These are phyloP conservation scores for Eupithecia exiguata DNA, from an alignment of 2,888 invertebrate species.

Conservation along the genomic window DNA sequence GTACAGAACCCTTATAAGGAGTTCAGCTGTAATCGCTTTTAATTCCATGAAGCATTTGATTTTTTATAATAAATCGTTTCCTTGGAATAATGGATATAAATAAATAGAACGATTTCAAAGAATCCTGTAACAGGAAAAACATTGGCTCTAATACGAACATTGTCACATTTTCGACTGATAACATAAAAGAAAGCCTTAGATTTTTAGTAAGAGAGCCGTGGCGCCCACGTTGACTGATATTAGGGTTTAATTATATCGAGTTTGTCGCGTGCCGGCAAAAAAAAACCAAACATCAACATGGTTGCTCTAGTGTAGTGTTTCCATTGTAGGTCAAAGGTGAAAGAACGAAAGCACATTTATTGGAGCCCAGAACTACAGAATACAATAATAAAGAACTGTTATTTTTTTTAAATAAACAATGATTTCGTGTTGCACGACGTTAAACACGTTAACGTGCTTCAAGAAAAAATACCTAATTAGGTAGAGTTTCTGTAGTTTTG, in stretches of 20 bases:
- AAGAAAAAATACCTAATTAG: too few relatives aligned
- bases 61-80: neutral
- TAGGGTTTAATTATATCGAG: neutral
- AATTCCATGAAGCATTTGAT: neutral
- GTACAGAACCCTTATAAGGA: neutral
- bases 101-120: constrained; percentile 2
- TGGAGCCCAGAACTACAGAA: too few relatives aligned
- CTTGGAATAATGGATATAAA: constrained; percentile 1
- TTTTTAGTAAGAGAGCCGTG: neutral
- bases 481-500: too few relatives aligned
- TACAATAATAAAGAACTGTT: too few relatives aligned
- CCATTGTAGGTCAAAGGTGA: neutral
- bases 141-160: constrained; percentile 31
- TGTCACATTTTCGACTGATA: constrained; percentile 32
- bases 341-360: neutral
- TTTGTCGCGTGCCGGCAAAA: neutral
- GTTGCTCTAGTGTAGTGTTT: too few relatives aligned
- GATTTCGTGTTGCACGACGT: too few relatives aligned
- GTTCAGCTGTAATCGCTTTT: neutral
- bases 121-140: constrained; percentile 21
- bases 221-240: neutral
- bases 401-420: too few relatives aligned
- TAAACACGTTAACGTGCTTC: too few relatives aligned
- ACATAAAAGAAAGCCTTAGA: constrained; percentile 20
- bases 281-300: neutral